Conservation (phyloP, 1,140 invertebrate genomes). For the Latrodectus geometricus region DNA sequence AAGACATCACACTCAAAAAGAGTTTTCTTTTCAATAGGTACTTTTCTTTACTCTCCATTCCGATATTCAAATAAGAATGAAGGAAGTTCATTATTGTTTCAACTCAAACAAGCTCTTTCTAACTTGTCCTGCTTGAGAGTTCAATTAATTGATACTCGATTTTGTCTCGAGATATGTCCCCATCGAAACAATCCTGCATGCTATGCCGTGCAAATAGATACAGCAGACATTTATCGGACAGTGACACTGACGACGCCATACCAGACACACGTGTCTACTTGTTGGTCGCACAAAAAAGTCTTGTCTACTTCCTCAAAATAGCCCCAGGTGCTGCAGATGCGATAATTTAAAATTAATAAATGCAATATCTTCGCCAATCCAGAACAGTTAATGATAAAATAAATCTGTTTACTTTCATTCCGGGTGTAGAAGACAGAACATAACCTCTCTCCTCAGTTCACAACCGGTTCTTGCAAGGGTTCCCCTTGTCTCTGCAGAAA, state of each 20-base stretch:
- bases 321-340: neutral
- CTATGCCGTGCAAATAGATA: neutral
- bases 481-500: neutral
- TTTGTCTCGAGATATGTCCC: neutral
- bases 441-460: neutral
- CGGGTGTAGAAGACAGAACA: neutral
- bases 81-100: too few species aligned
- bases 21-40: too few species aligned
- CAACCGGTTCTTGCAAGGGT: slow-evolving; percentile 20
- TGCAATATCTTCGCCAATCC: neutral
- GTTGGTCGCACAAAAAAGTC: neutral
- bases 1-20: too few species aligned
- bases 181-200: neutral
- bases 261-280: neutral
- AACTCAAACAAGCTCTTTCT: too few species aligned
- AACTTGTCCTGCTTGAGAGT: too few species aligned
- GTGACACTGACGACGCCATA: neutral
- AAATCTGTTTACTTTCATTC: slow-evolving; percentile 26
- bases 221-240: neutral
- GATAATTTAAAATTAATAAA: slow-evolving; percentile 11
- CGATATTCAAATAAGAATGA: too few species aligned
- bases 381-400: slow-evolving; percentile 32
- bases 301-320: neutral
- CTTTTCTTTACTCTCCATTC: too few species aligned
- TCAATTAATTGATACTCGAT: too few species aligned